Percentiles rank a stretch among this genome's conserved stretches.
Evolutionary conservation across 2,113 vertebrate genomes (phyloP).

Genomic region (Neoarius graeffei): DNA sequence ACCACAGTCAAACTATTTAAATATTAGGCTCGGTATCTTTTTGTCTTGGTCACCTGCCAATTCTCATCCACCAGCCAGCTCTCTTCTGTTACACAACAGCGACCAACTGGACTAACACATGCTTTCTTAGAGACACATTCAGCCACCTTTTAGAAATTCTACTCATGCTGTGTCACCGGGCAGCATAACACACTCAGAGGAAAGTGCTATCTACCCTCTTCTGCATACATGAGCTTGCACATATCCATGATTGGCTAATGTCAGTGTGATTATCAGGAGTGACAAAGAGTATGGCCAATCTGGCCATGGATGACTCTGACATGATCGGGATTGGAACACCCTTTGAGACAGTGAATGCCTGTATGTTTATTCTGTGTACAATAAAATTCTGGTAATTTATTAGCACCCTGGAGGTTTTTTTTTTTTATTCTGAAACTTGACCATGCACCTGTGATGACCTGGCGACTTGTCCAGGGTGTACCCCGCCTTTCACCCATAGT

Average conservation of each 20-base stretch:
- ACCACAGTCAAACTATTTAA: not conserved
- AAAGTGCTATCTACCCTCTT: not conserved
- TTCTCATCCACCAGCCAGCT: not conserved
- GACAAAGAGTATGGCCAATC: not conserved
- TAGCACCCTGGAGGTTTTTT: not conserved
- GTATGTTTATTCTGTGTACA: not conserved
- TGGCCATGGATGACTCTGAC: not conserved
- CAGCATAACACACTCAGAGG: not conserved
- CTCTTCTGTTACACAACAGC: not conserved
- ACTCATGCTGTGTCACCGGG: not conserved
- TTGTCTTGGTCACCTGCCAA: not conserved
- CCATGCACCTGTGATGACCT: too few species aligned
- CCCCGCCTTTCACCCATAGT: too few species aligned
- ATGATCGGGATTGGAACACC: not conserved
- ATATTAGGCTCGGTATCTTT: not conserved
- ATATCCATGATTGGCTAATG: not conserved
- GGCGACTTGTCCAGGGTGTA: too few species aligned
- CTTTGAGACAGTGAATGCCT: not conserved
- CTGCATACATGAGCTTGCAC: not conserved
- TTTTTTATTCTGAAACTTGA: not conserved
- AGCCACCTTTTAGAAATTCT: not conserved
- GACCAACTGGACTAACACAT: not conserved
- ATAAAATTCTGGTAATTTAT: not conserved
- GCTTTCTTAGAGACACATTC: not conserved
- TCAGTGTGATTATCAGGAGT: not conserved